Evolutionary conservation across 1,140 invertebrate species (phyloP), one percentile per base, ranked within the genome.

Genomic region (Zaprionus africanus): DNA sequence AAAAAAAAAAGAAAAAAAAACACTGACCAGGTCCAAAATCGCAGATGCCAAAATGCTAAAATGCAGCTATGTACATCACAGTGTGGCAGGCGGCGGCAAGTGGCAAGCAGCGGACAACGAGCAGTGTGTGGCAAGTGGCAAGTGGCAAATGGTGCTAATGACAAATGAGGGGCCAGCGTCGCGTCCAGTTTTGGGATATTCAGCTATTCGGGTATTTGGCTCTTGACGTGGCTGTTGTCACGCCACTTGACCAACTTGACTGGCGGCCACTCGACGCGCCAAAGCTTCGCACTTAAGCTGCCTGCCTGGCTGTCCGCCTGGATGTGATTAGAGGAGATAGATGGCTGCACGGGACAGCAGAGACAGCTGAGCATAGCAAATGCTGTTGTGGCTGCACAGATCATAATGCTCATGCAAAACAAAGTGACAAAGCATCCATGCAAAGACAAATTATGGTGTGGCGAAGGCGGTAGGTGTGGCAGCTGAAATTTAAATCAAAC

Each of bases 131-230:
- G 41, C 41, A n/a, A 17, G 41, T 46, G 41, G 41, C 58, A 61
- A 71, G 68, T 78, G 56, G 65, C 77, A 77, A 79, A 73, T 59
- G 69, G 68, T 77, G 78, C 72, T 79, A 76, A 76, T 76, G 67
- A 76, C 67, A 76, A 76, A 71, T 76, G 36, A 58, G 64, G 24
- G 17, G 38, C 49, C 34, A 41, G 11, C n/a, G 12, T 13, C 34
- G 38, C 28, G 57, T 38, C 24, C 62, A 76, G 36, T 59, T 43
- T 68, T 24, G 66, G 60, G 46, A 51, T 51, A 51, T 51, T 24
- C 19, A 24, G 19, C 46, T 51, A 54, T 62, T 66, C 49, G 53
- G 31, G 13, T 62, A 66, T 60, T 65, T 65, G 61, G 38, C 61
- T 59, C 60, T 36, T 54, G 36, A 64, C 46, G 67, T 68, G 64